These are phyloP conservation scores for Julus scandinavius DNA, from an alignment of 2,888 invertebrate genomes.

Conservation along the genomic window DNA sequence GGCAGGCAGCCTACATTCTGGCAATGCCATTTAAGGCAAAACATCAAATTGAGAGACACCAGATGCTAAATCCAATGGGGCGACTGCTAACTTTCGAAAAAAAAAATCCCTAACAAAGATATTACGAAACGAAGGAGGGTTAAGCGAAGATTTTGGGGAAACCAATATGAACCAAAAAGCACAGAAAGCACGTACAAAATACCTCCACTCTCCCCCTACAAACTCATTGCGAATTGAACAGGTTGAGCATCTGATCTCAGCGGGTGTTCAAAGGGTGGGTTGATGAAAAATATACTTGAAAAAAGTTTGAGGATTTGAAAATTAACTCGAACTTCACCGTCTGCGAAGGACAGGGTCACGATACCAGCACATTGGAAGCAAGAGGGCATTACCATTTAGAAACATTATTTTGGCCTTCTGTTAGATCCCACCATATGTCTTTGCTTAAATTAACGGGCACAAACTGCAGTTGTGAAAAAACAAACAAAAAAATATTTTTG, in stretches of 20 bases:
- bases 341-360: conserved; percentile 4
- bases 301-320: background rate
- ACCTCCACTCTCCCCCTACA: background rate
- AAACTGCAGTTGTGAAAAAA: too few relatives aligned
- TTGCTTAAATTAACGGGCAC: too few relatives aligned
- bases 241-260: background rate
- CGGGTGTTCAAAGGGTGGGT: conserved; percentile 15
- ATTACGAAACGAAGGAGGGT: conserved; percentile 25
- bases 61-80: conserved; percentile 37
- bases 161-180: conserved; percentile 6
- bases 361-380: background rate
- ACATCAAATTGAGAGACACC: conserved; percentile 38
- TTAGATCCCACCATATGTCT: background rate
- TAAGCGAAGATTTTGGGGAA: background rate
- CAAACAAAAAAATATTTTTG: background rate
- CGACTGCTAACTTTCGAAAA: background rate
- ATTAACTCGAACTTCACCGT: background rate
- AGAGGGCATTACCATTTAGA: background rate
- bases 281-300: background rate
- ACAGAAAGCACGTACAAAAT: background rate
- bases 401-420: background rate
- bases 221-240: background rate
- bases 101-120: background rate
- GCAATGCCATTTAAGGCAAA: conserved; percentile 30
- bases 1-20: conserved; percentile 36